Evolutionary conservation across 2,797 vertebrate genomes (phyloP), one percentile per base, ranked within the genome.

Genomic region (Bovichtus variegatus): DNA sequence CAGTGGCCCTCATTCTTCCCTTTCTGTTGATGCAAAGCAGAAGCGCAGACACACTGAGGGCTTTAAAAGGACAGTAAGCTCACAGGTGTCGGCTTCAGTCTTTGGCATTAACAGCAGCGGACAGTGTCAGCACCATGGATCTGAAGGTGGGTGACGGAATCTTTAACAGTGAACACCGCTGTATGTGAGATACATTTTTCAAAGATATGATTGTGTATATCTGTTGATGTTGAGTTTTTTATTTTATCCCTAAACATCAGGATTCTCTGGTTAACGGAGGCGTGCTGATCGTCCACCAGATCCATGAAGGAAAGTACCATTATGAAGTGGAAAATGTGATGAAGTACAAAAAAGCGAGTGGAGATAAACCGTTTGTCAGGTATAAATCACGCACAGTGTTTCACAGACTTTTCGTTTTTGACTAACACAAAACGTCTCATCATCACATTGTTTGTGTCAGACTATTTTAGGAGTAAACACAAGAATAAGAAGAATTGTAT

Each of bases 311-410:
- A 19, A 94, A 93, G 58, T 95, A 96, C 19, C 80, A 85, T 15
- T 96, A 96, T 64, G 71, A 93, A 64, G 93, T 96, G 29, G 87
- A 81, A 16, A 84, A 90, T 9, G 89, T 95, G 54, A 34, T 95
- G 38, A 92, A 94, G 44, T 61, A 64, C 68, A 82, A 71, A 49
- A 83, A 51, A 9, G 7, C 2, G 1, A 16, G 16, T 1, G 68
- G 73, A 38, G 74, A 12, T 27, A 89, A 86, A 43, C 19, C 38
- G 3, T 93, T 93, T 60, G 65, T 89, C 64, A 93, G 94, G 95
- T 96, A 93, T 1, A 21, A 16, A 9, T 70, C n/a, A 38, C 16
- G 46, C 6, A 34, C 23, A 54, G 12, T 61, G 13, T 65, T 47
- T 3, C 12, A 4, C 4, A 51, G 13, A 25, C 15, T 4, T 19